phyloP scores from a whole-genome alignment of 2,797 vertebrate genomes.

The Columba guinea region DNA sequence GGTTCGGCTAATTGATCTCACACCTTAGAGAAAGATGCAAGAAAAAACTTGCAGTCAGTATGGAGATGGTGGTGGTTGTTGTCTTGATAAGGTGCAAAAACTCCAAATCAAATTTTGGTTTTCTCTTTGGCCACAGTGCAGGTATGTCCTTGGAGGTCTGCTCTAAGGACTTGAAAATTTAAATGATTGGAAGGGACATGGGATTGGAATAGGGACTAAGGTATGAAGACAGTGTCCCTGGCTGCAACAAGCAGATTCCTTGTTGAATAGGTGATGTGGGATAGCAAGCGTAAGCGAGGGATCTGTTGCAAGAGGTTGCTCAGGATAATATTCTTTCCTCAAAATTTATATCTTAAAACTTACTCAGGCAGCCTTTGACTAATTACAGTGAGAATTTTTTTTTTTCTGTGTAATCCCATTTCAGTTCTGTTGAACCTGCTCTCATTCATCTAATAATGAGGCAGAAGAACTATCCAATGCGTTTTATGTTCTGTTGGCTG shows the following conservation, averaged over 20 bases:
- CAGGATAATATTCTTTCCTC: neutral
- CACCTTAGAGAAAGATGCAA: neutral
- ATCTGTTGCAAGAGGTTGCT: neutral
- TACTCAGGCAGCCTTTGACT: neutral
- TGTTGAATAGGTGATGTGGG: neutral
- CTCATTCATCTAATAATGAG: neutral
- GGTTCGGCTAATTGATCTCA: neutral
- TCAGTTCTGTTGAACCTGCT: neutral
- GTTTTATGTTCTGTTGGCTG: neutral
- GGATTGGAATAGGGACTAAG: neutral
- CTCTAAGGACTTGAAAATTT: neutral
- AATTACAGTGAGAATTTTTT: neutral
- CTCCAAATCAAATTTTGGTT: neutral
- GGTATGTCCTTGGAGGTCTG: neutral
- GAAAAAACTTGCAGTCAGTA: neutral
- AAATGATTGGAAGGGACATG: neutral
- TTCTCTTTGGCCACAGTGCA: neutral
- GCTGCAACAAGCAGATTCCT: neutral
- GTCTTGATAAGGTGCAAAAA: neutral
- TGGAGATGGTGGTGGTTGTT: neutral
- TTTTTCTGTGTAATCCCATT: neutral
- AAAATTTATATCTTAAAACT: neutral
- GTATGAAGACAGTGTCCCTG: neutral
- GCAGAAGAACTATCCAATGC: neutral
- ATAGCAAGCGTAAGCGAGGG: accelerated